phyloP scores from a whole-genome alignment of 2,888 invertebrate species.

The Dioctria rufipes region DNA sequence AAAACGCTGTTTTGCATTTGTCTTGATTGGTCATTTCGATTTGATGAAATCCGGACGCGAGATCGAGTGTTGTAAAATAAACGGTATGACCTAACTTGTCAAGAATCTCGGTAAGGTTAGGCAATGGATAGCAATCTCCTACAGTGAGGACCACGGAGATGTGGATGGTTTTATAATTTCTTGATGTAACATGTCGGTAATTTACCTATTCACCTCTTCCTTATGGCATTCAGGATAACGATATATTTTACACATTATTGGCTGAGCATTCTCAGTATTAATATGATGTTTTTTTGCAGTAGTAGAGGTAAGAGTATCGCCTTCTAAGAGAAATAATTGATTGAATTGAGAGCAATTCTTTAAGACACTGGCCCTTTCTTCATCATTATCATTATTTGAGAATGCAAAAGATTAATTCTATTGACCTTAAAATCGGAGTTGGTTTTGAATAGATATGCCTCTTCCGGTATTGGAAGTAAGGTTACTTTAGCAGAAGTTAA shows the following conservation, averaged over 20 bases:
- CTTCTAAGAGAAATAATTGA: too few species aligned
- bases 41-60: neutral
- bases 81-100: neutral
- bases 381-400: too few species aligned
- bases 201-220: conserved; percentile 28
- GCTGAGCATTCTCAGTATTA: conserved; percentile 36
- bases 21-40: neutral
- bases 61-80: neutral
- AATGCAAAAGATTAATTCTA: too few species aligned
- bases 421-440: too few species aligned
- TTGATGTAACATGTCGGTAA: conserved; percentile 34
- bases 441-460: too few species aligned
- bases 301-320: too few species aligned
- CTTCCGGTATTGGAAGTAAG: too few species aligned
- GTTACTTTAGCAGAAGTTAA: too few species aligned
- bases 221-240: conserved; percentile 54
- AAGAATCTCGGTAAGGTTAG: neutral
- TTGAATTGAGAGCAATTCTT: too few species aligned
- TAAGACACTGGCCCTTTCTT: too few species aligned
- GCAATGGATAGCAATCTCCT: neutral
- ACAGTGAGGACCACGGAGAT: neutral
- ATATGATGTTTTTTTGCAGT: too few species aligned
- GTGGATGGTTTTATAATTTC: conserved; percentile 17
- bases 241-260: conserved; percentile 45
- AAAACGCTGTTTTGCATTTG: conserved; percentile 30